These are phyloP conservation scores for Notocelia uddmanniana DNA, from an alignment of 2,888 invertebrate genomes.

Conservation along the genomic window DNA sequence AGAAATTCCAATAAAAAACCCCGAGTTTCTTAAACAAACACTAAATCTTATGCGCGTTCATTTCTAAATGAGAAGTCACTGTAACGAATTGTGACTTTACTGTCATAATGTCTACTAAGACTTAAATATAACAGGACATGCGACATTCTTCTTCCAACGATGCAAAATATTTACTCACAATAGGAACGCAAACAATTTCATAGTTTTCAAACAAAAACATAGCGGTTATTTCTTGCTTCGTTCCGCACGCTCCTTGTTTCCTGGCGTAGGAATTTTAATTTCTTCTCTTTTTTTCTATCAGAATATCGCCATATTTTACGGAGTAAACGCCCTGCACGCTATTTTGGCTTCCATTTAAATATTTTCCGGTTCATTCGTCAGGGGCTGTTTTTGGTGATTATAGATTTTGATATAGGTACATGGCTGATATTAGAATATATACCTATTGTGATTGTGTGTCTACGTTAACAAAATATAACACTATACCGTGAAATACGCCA, in stretches of 20 bases:
- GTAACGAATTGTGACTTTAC: not conserved
- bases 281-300: constrained; percentile 63
- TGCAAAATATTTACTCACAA: constrained; percentile 36
- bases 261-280: constrained; percentile 77
- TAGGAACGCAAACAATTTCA: constrained; percentile 64
- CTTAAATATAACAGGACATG: not conserved
- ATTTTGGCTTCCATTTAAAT: constrained; percentile 83
- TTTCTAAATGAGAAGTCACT: constrained; percentile 5
- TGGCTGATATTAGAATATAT: constrained; percentile 12
- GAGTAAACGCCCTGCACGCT: constrained; percentile 71
- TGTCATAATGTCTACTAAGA: not conserved
- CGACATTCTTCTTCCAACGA: not conserved
- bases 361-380: constrained; percentile 84
- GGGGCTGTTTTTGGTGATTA: constrained; percentile 76
- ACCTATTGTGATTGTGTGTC: too few species aligned
- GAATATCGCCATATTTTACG: constrained; percentile 81
- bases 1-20: not conserved
- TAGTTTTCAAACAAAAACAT: constrained; percentile 65
- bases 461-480: too few species aligned
- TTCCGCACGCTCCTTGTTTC: constrained; percentile 73
- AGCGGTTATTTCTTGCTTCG: constrained; percentile 64
- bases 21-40: constrained; percentile 25
- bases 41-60: not conserved
- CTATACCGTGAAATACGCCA: too few species aligned
- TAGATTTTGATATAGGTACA: constrained; percentile 66